Evolutionary conservation across 2,888 invertebrate genomes (phyloP), one percentile per base, ranked within the genome.

Genomic region (Ligdia adustata): DNA sequence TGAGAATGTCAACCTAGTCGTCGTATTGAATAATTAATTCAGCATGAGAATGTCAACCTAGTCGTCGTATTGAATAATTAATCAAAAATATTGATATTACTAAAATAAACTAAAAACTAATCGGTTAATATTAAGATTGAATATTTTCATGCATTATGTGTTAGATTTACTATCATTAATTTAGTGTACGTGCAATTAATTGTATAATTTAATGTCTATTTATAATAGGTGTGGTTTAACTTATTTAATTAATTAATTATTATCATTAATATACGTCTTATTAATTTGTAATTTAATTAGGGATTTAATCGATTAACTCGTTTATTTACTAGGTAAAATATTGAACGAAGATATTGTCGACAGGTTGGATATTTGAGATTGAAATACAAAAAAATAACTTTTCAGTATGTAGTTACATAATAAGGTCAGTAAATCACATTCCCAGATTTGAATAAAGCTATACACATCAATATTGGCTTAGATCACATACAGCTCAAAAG

Each of bases 291-390:
- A 57, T 55, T 58, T 57, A 42, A 46, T 35, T 65, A 62, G 55
- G 55, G 73, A 64, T 66, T 75, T 75, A 83, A 83, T 82, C 84
- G 73, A 82, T 83, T 37, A 27, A 26, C 4, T 32, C 9, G 13
- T 37, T 87, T 82, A 86, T 88, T 88, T 88, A 87, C 83, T 87
- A 88, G 87, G 69, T 66, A 80, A 81, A 75, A 80, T 82, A 79
- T 76, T 73, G 82, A 79, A 76, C 79, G 68, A 52, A 56, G 55
- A 58, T 61, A 60, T 53, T 55, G 63, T 62, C 57, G 63, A 63
- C 34, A 38, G 22, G 4, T 22, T n/a, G 15, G 31, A 45, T 31
- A 20, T 35, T 29, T 15, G 7, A 16, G 22, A 7, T 22, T 22
- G 3, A 1, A 31, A 37, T 18, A 18, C 26, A 32, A 12, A 34